These are phyloP conservation scores for Steinernema carpocapsae DNA, from an alignment of 2,888 invertebrate species.

Conservation along the genomic window DNA sequence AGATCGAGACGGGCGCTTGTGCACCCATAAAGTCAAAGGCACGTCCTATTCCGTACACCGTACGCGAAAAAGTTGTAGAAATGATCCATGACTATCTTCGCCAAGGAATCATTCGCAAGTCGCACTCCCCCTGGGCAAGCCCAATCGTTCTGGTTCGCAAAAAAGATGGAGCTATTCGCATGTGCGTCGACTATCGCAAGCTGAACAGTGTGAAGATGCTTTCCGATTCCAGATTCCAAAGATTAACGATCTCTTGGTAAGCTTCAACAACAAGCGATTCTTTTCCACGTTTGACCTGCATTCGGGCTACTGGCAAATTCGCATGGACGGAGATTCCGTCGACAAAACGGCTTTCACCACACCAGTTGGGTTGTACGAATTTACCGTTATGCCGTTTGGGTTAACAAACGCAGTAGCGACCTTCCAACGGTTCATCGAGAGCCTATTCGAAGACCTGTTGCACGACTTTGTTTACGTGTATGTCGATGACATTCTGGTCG, in stretches of 20 bases:
- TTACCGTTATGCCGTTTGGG: too few relatives aligned
- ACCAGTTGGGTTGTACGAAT: too few relatives aligned
- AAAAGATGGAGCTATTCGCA: slow-evolving; percentile 57
- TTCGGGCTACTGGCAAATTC: too few relatives aligned
- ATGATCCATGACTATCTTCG: slow-evolving; percentile 37
- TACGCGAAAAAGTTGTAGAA: slow-evolving; percentile 35
- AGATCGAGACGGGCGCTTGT: slow-evolving; percentile 35
- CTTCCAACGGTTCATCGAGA: slow-evolving; percentile 58
- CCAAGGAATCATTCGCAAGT: slow-evolving; percentile 48
- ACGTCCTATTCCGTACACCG: slow-evolving; percentile 38
- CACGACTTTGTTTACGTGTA: too few relatives aligned
- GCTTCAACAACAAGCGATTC: too few relatives aligned
- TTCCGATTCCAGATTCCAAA: slow-evolving; percentile 48
- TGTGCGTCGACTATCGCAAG: slow-evolving; percentile 59
- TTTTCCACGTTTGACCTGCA: too few relatives aligned
- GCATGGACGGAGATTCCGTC: too few relatives aligned
- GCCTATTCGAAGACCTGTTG: slow-evolving; percentile 40
- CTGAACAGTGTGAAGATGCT: slow-evolving; percentile 50
- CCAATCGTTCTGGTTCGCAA: slow-evolving; percentile 69
- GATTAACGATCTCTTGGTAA: slow-evolving; percentile 44
- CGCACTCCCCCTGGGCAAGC: slow-evolving; percentile 66
- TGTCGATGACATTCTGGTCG: slow-evolving; percentile 44
- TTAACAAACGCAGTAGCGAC: slow-evolving; percentile 53
- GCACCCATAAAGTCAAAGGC: slow-evolving; percentile 35
- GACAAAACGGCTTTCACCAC: too few relatives aligned